These are phyloP conservation scores for Vireo griseus DNA, from an alignment of 2,797 vertebrate species.

Conservation along the genomic window DNA sequence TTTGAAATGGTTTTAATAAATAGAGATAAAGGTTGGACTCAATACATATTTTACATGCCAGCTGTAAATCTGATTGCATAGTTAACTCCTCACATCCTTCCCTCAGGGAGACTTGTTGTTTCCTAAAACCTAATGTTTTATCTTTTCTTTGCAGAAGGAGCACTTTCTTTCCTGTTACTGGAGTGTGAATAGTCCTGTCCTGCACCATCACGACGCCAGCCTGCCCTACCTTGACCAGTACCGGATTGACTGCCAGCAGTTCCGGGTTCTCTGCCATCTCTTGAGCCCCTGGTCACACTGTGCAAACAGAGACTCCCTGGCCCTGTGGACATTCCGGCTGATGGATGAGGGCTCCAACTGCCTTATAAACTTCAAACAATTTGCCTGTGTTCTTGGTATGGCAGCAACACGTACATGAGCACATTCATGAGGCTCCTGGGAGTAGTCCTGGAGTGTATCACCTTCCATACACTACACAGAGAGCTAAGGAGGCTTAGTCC, in stretches of 20 bases:
- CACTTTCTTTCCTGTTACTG: slow-evolving; percentile 96
- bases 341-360: slow-evolving; percentile 87
- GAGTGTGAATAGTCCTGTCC: slow-evolving; percentile 78
- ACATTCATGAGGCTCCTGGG: neutral
- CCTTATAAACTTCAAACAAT: slow-evolving; percentile 96
- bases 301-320: slow-evolving; percentile 81
- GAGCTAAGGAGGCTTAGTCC: neutral
- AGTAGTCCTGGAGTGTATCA: neutral
- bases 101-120: neutral
- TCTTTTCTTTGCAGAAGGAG: slow-evolving; percentile 81
- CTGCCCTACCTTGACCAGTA: slow-evolving; percentile 96
- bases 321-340: slow-evolving; percentile 87
- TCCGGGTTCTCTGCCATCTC: slow-evolving; percentile 84
- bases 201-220: slow-evolving; percentile 92
- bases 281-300: slow-evolving; percentile 91
- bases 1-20: neutral
- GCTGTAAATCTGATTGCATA: neutral
- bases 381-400: slow-evolving; percentile 86
- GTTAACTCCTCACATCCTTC: neutral
- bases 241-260: slow-evolving; percentile 90
- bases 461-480: neutral
- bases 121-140: neutral
- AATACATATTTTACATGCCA: neutral
- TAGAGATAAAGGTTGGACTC: neutral
- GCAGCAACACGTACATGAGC: neutral